Evolutionary conservation across 2,888 invertebrate genomes (phyloP).

Genomic region (Acleris emargana): DNA sequence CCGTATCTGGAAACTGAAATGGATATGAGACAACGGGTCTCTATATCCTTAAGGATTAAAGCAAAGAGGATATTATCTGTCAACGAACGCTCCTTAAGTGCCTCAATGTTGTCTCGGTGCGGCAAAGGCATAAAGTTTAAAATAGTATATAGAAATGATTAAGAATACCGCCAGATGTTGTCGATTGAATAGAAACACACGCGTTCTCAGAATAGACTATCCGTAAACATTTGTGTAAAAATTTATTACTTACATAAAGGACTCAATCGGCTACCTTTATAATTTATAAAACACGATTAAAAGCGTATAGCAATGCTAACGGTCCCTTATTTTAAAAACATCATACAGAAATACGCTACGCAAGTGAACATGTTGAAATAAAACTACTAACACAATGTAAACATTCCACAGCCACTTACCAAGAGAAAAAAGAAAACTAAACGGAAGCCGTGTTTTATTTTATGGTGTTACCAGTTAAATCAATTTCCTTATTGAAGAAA

Average conservation of each 20-base stretch:
- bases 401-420: constrained; percentile 51
- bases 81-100: constrained; percentile 32
- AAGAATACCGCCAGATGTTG: constrained; percentile 28
- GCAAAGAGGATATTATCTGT: constrained; percentile 42
- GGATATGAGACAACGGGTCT: constrained; percentile 47
- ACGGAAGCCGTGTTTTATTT: constrained; percentile 43
- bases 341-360: constrained; percentile 45
- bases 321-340: constrained; percentile 54
- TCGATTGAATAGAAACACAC: constrained; percentile 32
- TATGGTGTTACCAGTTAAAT: constrained; percentile 10
- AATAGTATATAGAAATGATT: constrained; percentile 15
- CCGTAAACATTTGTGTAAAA: constrained; percentile 16
- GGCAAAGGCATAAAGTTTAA: constrained; percentile 5
- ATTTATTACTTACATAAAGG: neutral
- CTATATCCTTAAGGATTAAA: constrained; percentile 23
- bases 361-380: constrained; percentile 49
- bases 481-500: neutral
- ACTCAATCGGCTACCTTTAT: constrained; percentile 8
- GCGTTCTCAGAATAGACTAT: constrained; percentile 22
- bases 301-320: constrained; percentile 14
- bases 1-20: constrained; percentile 62
- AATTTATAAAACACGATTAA: constrained; percentile 16
- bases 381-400: constrained; percentile 48
- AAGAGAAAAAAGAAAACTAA: constrained; percentile 43
- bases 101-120: constrained; percentile 4